Evolutionary conservation across 1,140 invertebrate species (phyloP).

Genomic region (Drosophila ercepeae): DNA sequence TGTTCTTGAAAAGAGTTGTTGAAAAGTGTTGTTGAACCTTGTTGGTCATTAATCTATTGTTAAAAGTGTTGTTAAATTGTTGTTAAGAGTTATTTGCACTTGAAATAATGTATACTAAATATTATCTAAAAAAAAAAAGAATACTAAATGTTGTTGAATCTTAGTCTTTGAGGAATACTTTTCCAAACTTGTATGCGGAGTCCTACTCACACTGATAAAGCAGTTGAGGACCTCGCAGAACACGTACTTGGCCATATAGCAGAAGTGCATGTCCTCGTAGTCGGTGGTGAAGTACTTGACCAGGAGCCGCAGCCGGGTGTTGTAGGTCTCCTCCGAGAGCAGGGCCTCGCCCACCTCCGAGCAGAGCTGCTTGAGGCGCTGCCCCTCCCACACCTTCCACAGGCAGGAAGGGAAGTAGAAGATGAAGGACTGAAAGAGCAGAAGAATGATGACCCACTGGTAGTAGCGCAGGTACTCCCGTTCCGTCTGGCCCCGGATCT

Average conservation of each 20-base stretch:
- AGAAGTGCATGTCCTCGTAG: slow-evolving; percentile 87
- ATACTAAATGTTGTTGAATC: neutral
- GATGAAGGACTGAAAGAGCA: slow-evolving; percentile 91
- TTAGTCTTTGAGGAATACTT: too few relatives aligned
- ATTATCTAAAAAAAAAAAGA: too few relatives aligned
- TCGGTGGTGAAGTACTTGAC: slow-evolving; percentile 86
- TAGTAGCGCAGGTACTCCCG: slow-evolving; percentile 90
- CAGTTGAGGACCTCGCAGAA: slow-evolving; percentile 91
- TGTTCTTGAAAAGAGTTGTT: too few relatives aligned
- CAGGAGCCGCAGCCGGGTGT: slow-evolving; percentile 85
- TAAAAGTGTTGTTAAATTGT: too few relatives aligned
- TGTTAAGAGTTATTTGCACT: too few relatives aligned
- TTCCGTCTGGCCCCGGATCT: slow-evolving; percentile 84
- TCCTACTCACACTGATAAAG: slow-evolving; percentile 87
- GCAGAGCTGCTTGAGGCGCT: slow-evolving; percentile 85
- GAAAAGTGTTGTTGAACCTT: too few relatives aligned
- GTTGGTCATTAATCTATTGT: too few relatives aligned
- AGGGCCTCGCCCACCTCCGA: slow-evolving; percentile 84
- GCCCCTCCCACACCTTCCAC: slow-evolving; percentile 92
- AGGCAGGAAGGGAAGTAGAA: slow-evolving; percentile 90
- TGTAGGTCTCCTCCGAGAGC: slow-evolving; percentile 84
- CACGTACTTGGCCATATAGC: slow-evolving; percentile 88
- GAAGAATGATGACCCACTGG: slow-evolving; percentile 94
- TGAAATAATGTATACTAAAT: too few relatives aligned
- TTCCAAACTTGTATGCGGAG: neutral